Evolutionary conservation across 2,888 invertebrate species (phyloP).

Genomic region (Drosophila borealis): DNA sequence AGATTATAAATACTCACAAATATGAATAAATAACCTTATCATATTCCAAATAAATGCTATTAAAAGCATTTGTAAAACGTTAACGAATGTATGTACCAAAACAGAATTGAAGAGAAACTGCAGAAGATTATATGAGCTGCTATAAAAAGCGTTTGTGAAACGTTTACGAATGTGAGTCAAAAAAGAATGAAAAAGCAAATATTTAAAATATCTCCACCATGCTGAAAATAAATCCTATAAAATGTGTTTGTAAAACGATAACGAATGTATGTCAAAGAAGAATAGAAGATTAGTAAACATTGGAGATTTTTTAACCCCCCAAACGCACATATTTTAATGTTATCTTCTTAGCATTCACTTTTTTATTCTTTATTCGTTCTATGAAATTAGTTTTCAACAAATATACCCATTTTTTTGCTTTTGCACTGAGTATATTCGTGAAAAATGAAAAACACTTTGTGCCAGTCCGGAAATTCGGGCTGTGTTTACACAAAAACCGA

Average conservation of each 20-base stretch:
- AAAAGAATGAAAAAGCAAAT: background rate
- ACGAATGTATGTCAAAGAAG: background rate
- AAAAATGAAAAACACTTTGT: slow-evolving; percentile 46
- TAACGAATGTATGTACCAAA: background rate
- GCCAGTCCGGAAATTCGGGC: slow-evolving; percentile 29
- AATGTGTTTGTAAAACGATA: background rate
- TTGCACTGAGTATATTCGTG: background rate
- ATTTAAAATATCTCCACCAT: background rate
- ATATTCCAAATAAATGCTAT: background rate
- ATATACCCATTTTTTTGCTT: background rate
- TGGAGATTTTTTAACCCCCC: too few species aligned
- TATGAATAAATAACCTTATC: too few species aligned
- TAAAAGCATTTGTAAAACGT: background rate
- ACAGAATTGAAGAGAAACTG: too few species aligned
- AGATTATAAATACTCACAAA: background rate
- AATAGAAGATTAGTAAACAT: background rate
- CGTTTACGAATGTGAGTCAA: background rate
- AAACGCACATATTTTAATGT: background rate
- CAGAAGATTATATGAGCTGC: too few species aligned
- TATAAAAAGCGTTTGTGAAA: too few species aligned
- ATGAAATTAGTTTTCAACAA: background rate
- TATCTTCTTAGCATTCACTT: background rate
- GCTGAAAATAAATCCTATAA: background rate
- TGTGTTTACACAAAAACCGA: slow-evolving; percentile 40
- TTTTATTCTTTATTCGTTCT: too few species aligned